phyloP scores from a whole-genome alignment of 2,888 invertebrate species.

The Lepidonotus clava region DNA sequence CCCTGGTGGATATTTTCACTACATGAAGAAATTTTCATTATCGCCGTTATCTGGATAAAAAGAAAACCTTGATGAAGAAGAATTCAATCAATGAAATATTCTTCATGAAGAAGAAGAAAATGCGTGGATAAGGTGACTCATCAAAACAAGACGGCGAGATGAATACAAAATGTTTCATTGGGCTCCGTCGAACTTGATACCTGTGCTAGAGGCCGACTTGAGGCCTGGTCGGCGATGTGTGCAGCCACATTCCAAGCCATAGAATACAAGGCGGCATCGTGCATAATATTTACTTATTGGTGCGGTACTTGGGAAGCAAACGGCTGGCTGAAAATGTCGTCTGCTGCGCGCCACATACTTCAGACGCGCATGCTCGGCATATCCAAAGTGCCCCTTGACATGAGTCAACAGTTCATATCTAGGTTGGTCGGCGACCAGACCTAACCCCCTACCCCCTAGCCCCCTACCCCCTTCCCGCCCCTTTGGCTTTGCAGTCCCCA shows the following conservation, averaged over 20 bases:
- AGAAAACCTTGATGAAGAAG: too few species aligned
- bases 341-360: neutral
- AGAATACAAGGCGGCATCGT: neutral
- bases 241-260: neutral
- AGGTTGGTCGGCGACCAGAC: slow-evolving; percentile 17
- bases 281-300: slow-evolving; percentile 28
- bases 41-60: too few species aligned
- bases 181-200: slow-evolving; percentile 4
- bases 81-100: too few species aligned
- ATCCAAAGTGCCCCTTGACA: neutral
- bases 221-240: neutral
- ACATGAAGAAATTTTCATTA: too few species aligned
- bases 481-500: neutral
- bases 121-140: too few species aligned
- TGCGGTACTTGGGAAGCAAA: neutral
- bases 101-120: too few species aligned
- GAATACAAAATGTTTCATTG: slow-evolving; percentile 26
- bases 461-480: neutral
- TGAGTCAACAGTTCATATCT: slow-evolving; percentile 12
- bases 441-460: neutral
- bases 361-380: slow-evolving; percentile 2
- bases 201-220: neutral
- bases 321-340: neutral
- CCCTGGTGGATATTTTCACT: too few species aligned
- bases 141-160: slow-evolving; percentile 9